Evolutionary conservation across 1,140 invertebrate species (phyloP), one percentile per base, ranked within the genome.

Genomic region (Meteorus sp.): DNA sequence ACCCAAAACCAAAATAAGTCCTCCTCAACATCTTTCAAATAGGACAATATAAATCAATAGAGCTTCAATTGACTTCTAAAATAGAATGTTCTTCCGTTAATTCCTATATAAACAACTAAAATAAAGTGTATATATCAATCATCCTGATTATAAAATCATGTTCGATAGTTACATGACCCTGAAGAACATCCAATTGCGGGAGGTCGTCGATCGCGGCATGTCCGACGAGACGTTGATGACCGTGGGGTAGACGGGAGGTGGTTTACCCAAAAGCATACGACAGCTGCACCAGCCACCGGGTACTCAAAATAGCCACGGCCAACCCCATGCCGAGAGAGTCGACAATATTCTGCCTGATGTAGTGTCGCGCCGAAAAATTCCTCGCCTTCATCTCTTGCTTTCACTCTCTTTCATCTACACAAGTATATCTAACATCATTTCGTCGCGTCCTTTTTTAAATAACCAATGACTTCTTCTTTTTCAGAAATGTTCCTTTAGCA

Each of bases 141-240:
- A n/a, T n/a, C n/a, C n/a, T n/a, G n/a, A n/a, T n/a, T n/a, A n/a
- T n/a, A n/a, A n/a, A n/a, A n/a, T n/a, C n/a, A n/a, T n/a, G n/a
- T n/a, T n/a, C n/a, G n/a, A n/a, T n/a, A n/a, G n/a, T n/a, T n/a
- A n/a, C n/a, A n/a, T n/a, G n/a, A 43, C 29, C 44, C 31, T 29
- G 43, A 25, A 31, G 11, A 33, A 22, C n/a, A 13, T 37, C 3
- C 3, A 35, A 37, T 52, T 37, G 31, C 31, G 27, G 11, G 64
- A 69, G 70, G 70, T 72, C 70, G 70, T 66, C 68, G 70, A 68
- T 68, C 69, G 62, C 64, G 15, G 58, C 59, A 61, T 52, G n/a
- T n/a, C n/a, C 45, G 13, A 15, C 9, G 17, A 48, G 27, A 31
- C 56, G 59, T 52, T 54, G 60, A 66, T 70, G 68, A 69, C 68